Base-by-base conservation (phyloP, 1,140 invertebrate species). In the Drosophila littoralis region DNA sequence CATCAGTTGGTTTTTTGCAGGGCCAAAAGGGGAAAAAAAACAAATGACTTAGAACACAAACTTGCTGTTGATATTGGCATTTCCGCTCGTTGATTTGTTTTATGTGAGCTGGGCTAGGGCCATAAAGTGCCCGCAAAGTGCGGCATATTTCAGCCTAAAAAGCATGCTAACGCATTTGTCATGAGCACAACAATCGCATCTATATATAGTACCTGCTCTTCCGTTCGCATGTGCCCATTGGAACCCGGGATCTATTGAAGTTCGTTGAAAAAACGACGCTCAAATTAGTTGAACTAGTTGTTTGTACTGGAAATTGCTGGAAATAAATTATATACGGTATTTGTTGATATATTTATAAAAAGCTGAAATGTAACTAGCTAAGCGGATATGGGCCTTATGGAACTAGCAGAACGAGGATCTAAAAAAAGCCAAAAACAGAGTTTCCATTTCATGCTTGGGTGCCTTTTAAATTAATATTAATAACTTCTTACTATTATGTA, bases 21-120 rank as follows among this genome's bases (percentile, higher is more conserved):
- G 15, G 40, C 6, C 40, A 43, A 43, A 40, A 12, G 4, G 42
- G 10, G n/a, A 6, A 32, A 28, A 15, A 46, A 71, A 66, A 60
- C 54, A 32, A 82, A 82, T 71, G 79, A 82, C 79, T 82, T 67
- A 65, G 61, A 76, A 73, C 75, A 82, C 79, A 60, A 82, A 82
- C 79, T 68, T 63, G 45, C 43, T 28, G 13, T 12, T 45, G 50
- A 36, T 45, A 40, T 45, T 33, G 57, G 51, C 51, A 54, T 54
- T 54, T 54, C 51, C 51, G 51, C 13, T 17, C 50, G 40, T 45
- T 45, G 38, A 65, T 55, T 65, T 51, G 15, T 4, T 46, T 55
- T 7, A 35, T 55, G 40, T 42, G n/a, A n/a, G 40, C 12, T 13
- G 3, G 3, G 12, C 7, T 13, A n/a, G 0, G 4, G 5, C 5